These are phyloP conservation scores for Mythimna ferrago DNA, from an alignment of 2,888 invertebrate species.

Conservation along the genomic window DNA sequence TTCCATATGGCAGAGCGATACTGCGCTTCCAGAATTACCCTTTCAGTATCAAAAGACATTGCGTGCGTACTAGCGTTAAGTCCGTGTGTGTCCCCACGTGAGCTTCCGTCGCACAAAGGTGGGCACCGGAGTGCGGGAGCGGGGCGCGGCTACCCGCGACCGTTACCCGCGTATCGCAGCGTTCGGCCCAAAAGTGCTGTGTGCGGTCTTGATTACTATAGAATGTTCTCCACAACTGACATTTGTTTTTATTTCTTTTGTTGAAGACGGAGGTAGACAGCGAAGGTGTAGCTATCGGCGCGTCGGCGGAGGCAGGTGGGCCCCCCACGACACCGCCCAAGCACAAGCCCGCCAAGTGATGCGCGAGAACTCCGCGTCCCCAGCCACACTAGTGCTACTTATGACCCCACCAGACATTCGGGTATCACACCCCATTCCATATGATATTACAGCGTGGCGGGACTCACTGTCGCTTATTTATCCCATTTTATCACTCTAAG, in stretches of 20 bases:
- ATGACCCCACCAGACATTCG: constrained; percentile 41
- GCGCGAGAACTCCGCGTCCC: constrained; percentile 34
- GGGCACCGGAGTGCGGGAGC: too few species aligned
- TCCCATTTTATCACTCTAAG: constrained; percentile 20
- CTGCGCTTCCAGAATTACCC: too few species aligned
- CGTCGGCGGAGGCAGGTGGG: constrained; percentile 87
- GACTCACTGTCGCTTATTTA: constrained; percentile 22
- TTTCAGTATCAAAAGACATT: too few species aligned
- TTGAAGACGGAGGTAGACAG: constrained; percentile 87
- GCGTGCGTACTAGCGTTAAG: too few species aligned
- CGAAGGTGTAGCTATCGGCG: constrained; percentile 88
- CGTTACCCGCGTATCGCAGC: too few species aligned
- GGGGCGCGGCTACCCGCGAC: too few species aligned
- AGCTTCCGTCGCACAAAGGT: too few species aligned
- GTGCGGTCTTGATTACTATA: too few species aligned
- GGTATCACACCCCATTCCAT: constrained; percentile 55
- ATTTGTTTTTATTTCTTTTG: neutral
- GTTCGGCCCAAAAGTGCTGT: neutral
- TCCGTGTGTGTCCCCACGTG: too few species aligned
- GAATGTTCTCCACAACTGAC: neutral
- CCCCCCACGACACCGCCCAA: constrained; percentile 88
- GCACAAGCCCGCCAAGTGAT: constrained; percentile 88
- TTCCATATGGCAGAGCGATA: too few species aligned
- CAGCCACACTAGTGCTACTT: constrained; percentile 33
- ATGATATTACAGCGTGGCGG: constrained; percentile 34